phyloP scores from a whole-genome alignment of 1,140 invertebrate species.

The Portunus trituberculatus region DNA sequence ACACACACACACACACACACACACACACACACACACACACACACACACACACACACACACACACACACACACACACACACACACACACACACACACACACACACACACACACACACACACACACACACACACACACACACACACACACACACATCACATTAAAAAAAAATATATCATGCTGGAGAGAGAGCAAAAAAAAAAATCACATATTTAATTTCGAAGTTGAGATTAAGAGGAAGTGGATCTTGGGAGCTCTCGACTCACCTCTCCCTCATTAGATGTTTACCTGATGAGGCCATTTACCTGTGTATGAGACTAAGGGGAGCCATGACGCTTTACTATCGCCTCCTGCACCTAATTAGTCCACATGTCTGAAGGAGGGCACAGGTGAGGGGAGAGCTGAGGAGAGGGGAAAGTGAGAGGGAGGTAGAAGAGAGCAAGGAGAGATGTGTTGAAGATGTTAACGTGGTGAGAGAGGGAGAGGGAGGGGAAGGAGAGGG shows the following conservation, averaged over 20 bases:
- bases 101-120: slow-evolving; percentile 5
- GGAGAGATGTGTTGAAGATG: background rate
- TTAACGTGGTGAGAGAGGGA: background rate
- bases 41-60: background rate
- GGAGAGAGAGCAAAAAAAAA: background rate
- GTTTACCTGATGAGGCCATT: too few relatives aligned
- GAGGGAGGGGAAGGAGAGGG: background rate
- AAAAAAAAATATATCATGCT: background rate
- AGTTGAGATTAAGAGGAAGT: too few relatives aligned
- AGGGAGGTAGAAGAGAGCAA: background rate
- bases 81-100: background rate
- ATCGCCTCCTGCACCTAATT: too few relatives aligned
- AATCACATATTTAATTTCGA: background rate
- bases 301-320: too few relatives aligned
- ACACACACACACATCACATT: slow-evolving; percentile 1
- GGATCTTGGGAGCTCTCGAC: too few relatives aligned
- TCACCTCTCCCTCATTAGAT: too few relatives aligned
- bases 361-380: too few relatives aligned
- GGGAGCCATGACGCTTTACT: too few relatives aligned
- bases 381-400: background rate
- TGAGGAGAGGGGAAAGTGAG: background rate
- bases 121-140: background rate
- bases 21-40: background rate
- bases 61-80: background rate
- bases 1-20: background rate